Evolutionary conservation across 2,888 invertebrate species (phyloP).

Genomic region (Tridacna gigas): DNA sequence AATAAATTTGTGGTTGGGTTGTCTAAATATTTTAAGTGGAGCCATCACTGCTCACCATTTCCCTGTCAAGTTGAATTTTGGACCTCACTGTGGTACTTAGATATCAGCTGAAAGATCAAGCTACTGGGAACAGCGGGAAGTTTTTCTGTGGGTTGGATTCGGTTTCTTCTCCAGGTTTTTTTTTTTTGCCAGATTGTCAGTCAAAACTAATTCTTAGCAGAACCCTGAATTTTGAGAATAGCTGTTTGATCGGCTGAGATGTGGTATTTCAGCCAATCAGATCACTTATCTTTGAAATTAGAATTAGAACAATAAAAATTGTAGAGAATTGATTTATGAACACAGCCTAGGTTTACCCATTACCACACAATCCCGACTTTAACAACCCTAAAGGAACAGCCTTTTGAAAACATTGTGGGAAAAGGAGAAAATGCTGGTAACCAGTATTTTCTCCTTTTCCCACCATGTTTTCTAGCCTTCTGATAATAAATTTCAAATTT

Average conservation of each 20-base stretch:
- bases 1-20: neutral
- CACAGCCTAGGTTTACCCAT: too few relatives aligned
- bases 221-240: too few relatives aligned
- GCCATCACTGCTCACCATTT: neutral
- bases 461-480: neutral
- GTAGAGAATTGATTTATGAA: too few relatives aligned
- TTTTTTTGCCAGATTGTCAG: too few relatives aligned
- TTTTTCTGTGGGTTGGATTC: neutral
- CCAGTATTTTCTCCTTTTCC: neutral
- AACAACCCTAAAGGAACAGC: too few relatives aligned
- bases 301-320: too few relatives aligned
- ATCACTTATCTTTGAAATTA: too few relatives aligned
- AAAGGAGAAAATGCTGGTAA: neutral
- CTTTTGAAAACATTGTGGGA: neutral
- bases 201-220: too few relatives aligned
- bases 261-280: too few relatives aligned
- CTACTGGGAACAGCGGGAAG: neutral
- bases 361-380: too few relatives aligned
- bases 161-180: too few relatives aligned
- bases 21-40: constrained; percentile 9
- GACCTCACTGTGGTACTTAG: neutral
- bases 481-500: neutral
- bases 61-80: neutral
- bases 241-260: too few relatives aligned
- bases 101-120: constrained; percentile 7